Base-by-base conservation (phyloP, 1,140 invertebrate species). In the Acarapis woodi region DNA sequence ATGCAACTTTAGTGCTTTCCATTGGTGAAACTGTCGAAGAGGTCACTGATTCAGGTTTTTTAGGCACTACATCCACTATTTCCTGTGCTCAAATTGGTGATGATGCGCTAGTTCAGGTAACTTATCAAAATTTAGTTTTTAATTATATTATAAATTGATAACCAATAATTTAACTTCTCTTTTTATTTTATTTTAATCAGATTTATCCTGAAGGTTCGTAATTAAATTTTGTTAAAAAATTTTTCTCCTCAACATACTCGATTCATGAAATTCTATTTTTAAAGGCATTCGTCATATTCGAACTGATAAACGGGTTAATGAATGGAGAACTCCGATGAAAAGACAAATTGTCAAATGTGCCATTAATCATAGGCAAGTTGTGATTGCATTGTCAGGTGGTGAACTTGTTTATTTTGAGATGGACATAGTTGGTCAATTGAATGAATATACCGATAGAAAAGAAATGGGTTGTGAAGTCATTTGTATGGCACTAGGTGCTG, bases 21-120 rank as follows among this genome's bases (percentile, higher is more conserved):
- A 99, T 99, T 55, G 93, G 93, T 44, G 93, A 99, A 58, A 99
- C 88, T 43, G 93, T 99, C 23, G 93, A 99, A 59, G 93, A 99
- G 75, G 90, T 96, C 1, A 90, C 88, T 4, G 90, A 99, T 60
- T 97, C 88, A 35, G 93, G 93, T 23, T 99, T 99, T 54, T 62
- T 97, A 35, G 90, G 90, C 41, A 97, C 90, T 2, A 96, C 88
- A 1, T 88, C 87, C 1, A 99, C 93, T 0, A 58, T 99, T 1
- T 80, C 78, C 35, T 97, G 90, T 60, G 85, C 83, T 22, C 76
- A 90, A 16, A 65, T 99, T 21, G 90, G 88, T 39, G 85, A 88
- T 52, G 87, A 97, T 63, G 85, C 87, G 4, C 59, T 99, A 21
- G 82, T 99, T 1, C 93, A 99, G 66, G 75, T 80, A 51, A 44